Evolutionary conservation across 2,888 invertebrate species (phyloP).

Genomic region (Drosophila cracens): DNA sequence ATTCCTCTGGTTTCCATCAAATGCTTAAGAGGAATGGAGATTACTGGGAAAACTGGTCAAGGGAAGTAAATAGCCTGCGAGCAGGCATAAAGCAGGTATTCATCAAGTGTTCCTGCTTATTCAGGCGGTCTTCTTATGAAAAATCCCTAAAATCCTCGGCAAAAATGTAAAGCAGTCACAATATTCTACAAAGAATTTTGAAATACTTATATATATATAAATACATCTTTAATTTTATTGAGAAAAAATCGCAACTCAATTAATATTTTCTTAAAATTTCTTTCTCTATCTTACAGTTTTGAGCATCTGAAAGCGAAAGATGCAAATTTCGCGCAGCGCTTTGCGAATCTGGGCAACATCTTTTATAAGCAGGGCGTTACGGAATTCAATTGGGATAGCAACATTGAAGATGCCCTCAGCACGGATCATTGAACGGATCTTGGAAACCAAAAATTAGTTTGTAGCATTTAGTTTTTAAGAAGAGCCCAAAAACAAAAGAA

Average conservation of each 20-base stretch:
- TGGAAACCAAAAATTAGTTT: conserved; percentile 70
- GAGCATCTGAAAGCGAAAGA: conserved; percentile 92
- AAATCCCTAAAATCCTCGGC: neutral
- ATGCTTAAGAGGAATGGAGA: neutral
- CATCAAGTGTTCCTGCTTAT: neutral
- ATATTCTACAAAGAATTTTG: neutral
- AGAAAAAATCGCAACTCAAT: neutral
- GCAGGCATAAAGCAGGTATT: conserved; percentile 17
- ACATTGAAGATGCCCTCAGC: conserved; percentile 89
- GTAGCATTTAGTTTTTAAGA: conserved; percentile 56
- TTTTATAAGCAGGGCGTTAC: conserved; percentile 90
- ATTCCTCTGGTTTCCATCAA: no score
- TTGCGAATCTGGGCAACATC: conserved; percentile 93
- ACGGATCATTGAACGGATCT: conserved; percentile 82
- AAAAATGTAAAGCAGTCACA: neutral
- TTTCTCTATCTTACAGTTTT: conserved; percentile 87
- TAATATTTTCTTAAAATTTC: neutral
- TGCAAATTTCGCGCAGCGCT: conserved; percentile 92
- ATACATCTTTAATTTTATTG: neutral
- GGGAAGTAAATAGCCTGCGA: neutral
- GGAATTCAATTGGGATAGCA: conserved; percentile 95
- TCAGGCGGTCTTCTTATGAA: neutral
- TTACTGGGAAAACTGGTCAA: neutral
- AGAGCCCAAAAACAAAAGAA: conserved; percentile 15
- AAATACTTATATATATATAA: neutral